These are phyloP conservation scores for Diachasmimorpha longicaudata DNA, from an alignment of 1,140 invertebrate species.

Conservation along the genomic window DNA sequence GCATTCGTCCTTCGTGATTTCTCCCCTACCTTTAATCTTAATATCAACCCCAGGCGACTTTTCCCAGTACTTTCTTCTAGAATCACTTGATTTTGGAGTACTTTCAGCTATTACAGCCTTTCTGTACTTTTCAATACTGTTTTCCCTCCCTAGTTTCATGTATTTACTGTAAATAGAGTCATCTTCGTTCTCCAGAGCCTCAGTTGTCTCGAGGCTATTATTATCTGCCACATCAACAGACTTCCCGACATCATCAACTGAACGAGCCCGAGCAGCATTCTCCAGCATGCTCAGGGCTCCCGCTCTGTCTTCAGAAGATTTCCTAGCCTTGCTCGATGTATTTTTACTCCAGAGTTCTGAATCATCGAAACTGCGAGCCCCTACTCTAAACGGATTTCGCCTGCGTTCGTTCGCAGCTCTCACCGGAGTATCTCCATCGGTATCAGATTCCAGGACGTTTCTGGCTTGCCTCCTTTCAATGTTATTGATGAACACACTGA, in stretches of 20 bases:
- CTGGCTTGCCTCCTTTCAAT: constrained; percentile 37
- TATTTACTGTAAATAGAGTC: constrained; percentile 53
- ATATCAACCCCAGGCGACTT: not conserved
- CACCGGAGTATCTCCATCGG: constrained; percentile 30
- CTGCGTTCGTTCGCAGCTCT: not conserved
- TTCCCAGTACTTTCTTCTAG: too few species aligned
- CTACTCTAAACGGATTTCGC: constrained; percentile 41
- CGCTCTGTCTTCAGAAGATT: not conserved
- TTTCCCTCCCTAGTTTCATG: constrained; percentile 40
- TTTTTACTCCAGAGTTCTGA: not conserved
- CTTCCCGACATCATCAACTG: not conserved
- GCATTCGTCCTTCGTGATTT: too few species aligned
- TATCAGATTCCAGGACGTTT: constrained; percentile 32
- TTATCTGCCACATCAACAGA: not conserved
- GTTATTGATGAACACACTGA: constrained; percentile 47
- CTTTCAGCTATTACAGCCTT: constrained; percentile 15
- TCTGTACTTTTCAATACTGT: constrained; percentile 47
- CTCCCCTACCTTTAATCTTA: too few species aligned
- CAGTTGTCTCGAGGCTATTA: not conserved
- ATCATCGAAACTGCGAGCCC: not conserved
- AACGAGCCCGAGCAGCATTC: not conserved
- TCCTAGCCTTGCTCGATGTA: too few species aligned
- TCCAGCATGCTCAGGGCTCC: constrained; percentile 39
- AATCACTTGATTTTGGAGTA: too few species aligned
- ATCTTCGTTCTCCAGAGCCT: constrained; percentile 19